phyloP scores from a whole-genome alignment of 53 echinoderm and acorn worm genomes.

The Paelopatides confundens region DNA sequence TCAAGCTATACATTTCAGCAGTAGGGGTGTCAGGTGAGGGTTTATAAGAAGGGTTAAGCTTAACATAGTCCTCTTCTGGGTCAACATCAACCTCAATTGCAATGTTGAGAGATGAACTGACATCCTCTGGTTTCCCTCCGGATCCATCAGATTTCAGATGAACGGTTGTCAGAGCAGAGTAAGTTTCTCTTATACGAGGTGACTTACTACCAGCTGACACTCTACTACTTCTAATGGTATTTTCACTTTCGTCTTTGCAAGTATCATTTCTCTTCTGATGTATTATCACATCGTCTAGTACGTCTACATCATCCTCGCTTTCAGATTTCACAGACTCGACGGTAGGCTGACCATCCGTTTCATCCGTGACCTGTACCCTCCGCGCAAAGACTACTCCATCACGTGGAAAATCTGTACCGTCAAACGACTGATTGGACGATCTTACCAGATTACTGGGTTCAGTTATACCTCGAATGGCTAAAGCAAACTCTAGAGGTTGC shows the following conservation, averaged over 20 bases:
- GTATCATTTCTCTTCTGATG: background rate
- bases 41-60: background rate
- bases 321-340: background rate
- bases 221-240: background rate
- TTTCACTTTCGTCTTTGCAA: background rate
- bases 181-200: conserved; percentile 42
- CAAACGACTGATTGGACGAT: background rate
- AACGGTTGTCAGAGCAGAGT: conserved; percentile 39
- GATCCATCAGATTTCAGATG: background rate
- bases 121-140: conserved; percentile 1
- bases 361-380: background rate
- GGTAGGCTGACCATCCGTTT: background rate
- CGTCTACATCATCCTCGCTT: background rate
- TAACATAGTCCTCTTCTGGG: conserved; percentile 19
- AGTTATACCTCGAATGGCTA: conserved; percentile 6
- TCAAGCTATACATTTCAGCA: too few species aligned
- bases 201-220: background rate
- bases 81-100: conserved; percentile 47
- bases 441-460: background rate
- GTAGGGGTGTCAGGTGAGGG: background rate
- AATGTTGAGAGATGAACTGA: conserved; percentile 41
- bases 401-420: background rate
- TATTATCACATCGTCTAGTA: background rate
- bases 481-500: conserved; percentile 34
- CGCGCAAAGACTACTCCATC: conserved; percentile 38